Evolutionary conservation across 2,888 invertebrate genomes (phyloP), one percentile per base, ranked within the genome.

Genomic region (Watsonalla cultraria): DNA sequence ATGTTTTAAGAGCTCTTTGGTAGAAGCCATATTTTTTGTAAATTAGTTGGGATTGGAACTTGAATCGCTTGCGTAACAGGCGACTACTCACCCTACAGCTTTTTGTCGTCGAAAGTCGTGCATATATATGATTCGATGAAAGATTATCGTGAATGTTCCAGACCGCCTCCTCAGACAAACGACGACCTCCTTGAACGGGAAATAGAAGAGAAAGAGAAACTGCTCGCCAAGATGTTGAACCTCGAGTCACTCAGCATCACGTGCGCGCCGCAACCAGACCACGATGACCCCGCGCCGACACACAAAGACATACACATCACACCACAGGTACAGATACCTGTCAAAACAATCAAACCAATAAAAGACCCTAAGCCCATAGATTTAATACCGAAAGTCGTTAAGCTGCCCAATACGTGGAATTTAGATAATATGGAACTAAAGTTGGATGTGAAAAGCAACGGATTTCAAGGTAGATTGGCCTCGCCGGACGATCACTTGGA

Each of bases 161-260:
- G 91, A 46, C 80, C 91, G 61, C 71, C 90, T 47, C 88, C 92
- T 0, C 92, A 93, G 65, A 80, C 91, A 49, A 85, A 91, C 68
- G 94, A 94, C 77, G 94, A 94, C 5, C 92, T 93, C 0, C 92
- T 96, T 51, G 92, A 94, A 64, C 92, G 93, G 63, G 94, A 95
- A 62, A 94, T 96, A 46, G 94, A 94, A 74, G 92, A 93, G 60
- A 96, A 96, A 75, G 96, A 96, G 67, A 94, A 94, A 75, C 91
- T 94, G 15, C 80, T 95, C 11, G 94, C 94, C 0, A 93, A 93
- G 70, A 90, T 94, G 74, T 82, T 95, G 37, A 93, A 93, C 72
- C 88, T 94, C 47, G 93, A 94, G 52, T 90, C 90, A 0, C 75
- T 88, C 24, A 87, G 86, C 67, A 86, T 87, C 54, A 65, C 64